Conservation (phyloP, 2,797 vertebrate species). For the Coregonus suidteri region DNA sequence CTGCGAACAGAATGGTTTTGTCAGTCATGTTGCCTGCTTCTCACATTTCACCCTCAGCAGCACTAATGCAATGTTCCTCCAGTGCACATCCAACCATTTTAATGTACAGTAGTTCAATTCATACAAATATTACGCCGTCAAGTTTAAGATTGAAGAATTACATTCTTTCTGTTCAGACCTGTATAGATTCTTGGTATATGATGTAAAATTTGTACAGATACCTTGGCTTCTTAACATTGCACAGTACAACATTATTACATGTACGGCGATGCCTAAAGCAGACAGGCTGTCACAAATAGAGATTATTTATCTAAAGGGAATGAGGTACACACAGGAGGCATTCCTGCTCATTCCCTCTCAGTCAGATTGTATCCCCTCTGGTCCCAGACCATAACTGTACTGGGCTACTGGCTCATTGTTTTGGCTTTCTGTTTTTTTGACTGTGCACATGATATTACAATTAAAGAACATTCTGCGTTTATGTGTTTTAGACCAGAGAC, state of each 20-base stretch:
- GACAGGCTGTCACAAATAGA: not conserved
- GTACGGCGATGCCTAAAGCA: not conserved
- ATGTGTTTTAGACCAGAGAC: not conserved
- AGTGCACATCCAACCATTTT: not conserved
- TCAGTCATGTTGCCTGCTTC: not conserved
- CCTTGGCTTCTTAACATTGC: not conserved
- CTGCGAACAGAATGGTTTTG: not conserved
- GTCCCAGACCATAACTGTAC: not conserved
- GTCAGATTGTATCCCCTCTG: not conserved
- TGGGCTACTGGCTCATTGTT: not conserved
- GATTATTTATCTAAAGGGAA: not conserved
- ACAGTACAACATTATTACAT: not conserved
- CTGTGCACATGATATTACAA: not conserved
- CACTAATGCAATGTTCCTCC: not conserved
- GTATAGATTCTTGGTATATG: not conserved
- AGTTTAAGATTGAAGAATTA: not conserved
- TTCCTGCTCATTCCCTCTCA: not conserved
- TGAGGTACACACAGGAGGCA: not conserved
- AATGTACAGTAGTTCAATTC: not conserved
- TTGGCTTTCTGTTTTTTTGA: not conserved
- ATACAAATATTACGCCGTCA: not conserved
- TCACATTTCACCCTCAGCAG: not conserved
- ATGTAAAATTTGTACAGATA: not conserved
- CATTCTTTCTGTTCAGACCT: not conserved
- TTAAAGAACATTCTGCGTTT: not conserved